Evolutionary conservation across 2,888 invertebrate species (phyloP), one percentile per base, ranked within the genome.

Genomic region (Drosophila maculinotata): DNA sequence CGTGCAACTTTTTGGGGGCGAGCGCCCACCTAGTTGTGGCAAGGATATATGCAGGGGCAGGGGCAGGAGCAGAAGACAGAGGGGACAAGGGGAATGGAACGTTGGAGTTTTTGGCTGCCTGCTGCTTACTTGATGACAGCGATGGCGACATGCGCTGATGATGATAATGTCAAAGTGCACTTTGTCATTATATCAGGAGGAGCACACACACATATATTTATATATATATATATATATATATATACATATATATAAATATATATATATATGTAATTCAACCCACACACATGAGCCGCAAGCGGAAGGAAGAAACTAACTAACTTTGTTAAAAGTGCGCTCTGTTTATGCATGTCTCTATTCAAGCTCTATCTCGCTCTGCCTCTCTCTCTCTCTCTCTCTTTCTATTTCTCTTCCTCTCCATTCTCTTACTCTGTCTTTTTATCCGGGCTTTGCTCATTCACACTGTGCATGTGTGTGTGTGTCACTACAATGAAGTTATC

Each of bases 281-380:
- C 45, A 36, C 49, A 45, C 30, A 45, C 25, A 30, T 47, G 60
- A 3, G 33, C 41, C 39, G 44, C 54, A 48, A 67, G 80, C 73
- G 77, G 87, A 87, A 87, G 80, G 80, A 81, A 80, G 85, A 81
- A 81, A 87, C 80, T 81, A 87, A 87, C 85, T 87, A 81, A 84
- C 80, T 81, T 84, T 84, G 85, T 87, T 84, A 71, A 81, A 75
- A 87, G 64, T 81, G 51, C 49, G 60, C 69, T 48, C 59, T 74
- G 60, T 59, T 79, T 79, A 76, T 71, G 71, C 56, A 47, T 20
- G 59, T 39, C 52, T 33, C 38, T 25, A 20, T 42, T n/a, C n/a
- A n/a, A n/a, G n/a, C 17, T 25, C 20, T 47, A 42, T 15, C 49
- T 17, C 20, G 12, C 26, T n/a, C 23, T 12, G 5, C 17, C 28